Evolutionary conservation across 1,140 invertebrate genomes (phyloP), one percentile per base, ranked within the genome.

Genomic region (Leptonema lineaticorne): DNA sequence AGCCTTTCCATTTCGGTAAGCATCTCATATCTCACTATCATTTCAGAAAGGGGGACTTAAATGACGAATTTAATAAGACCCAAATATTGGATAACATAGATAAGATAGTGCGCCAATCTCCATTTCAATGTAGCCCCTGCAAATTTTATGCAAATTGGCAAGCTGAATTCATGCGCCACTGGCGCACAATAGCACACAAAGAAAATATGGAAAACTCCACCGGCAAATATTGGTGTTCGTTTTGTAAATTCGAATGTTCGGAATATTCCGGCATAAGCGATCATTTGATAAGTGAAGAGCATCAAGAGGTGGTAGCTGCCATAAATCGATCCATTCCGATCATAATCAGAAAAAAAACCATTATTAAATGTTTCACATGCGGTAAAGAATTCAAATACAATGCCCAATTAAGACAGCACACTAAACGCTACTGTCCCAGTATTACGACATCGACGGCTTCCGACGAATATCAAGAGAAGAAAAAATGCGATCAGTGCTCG

Each of bases 11-110:
- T 70, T 88, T 93, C 79, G 90, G 92, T 62, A 92, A 92, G 76
- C 92, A 93, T 80, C 81, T 93, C 60, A 90, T 93, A 63, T 93
- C 91, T 27, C 90, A 90, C 78, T 93, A 90, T 78, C 92, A 93
- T 76, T 92, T 88, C 74, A 84, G 89, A 73, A 88, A 89, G 74
- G 85, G 86, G 67, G 82, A 84, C 66, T 80, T 82, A n/a, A 79
- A 77, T 48, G 82, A 81, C 63, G 77, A 78, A 18, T 77, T 77
- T 26, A 84, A 86, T 33, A 81, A 81, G 69, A 76, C 81, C 22
- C 83, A 91, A 73, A 86, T 94, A 45, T 80, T 93, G 22, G 85
- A 89, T 48, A 91, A 94, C 77, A 92, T 93, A 75, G 84, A 82
- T 60, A 87, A 86, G 68, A 88, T 94, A 72, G 88, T 93, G 1